These are phyloP conservation scores for Chaenodraco wilsoni DNA, from an alignment of 2,797 vertebrate species.

Conservation along the genomic window DNA sequence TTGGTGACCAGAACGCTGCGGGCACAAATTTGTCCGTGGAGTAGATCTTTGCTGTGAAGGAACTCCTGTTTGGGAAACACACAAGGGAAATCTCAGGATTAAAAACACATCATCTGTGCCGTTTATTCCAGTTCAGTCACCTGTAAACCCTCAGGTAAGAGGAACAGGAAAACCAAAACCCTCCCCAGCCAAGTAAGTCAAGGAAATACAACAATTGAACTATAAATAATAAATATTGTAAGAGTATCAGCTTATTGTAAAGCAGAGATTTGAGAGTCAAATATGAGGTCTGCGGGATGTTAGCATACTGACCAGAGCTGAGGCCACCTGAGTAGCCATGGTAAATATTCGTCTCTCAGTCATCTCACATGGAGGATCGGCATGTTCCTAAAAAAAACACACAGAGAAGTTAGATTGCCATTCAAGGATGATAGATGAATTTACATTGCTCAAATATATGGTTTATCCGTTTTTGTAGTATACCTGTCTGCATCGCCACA, in stretches of 20 bases:
- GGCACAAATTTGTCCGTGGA: constrained; percentile 91
- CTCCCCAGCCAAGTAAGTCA: background rate
- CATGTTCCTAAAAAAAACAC: constrained; percentile 77
- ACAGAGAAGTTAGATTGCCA: background rate
- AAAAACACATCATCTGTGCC: background rate
- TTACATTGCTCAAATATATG: background rate
- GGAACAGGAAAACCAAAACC: too few species aligned
- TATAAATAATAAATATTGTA: too few species aligned
- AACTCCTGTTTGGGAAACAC: constrained; percentile 83
- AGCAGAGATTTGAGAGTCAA: constrained; percentile 29
- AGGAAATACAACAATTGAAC: background rate
- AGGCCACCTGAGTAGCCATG: constrained; percentile 89
- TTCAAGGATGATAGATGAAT: background rate
- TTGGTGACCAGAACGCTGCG: constrained; percentile 87
- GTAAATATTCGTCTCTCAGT: constrained; percentile 91
- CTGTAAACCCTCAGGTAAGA: background rate
- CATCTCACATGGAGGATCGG: constrained; percentile 86
- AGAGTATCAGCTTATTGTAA: background rate
- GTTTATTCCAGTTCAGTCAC: background rate
- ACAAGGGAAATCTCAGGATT: background rate
- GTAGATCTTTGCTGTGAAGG: constrained; percentile 88
- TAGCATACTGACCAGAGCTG: constrained; percentile 88
- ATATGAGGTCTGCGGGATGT: background rate
- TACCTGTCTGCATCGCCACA: constrained; percentile 89
- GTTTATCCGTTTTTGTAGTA: background rate